These are phyloP conservation scores for Entomyzon cyanotis DNA, from an alignment of 2,113 vertebrate genomes.

Conservation along the genomic window DNA sequence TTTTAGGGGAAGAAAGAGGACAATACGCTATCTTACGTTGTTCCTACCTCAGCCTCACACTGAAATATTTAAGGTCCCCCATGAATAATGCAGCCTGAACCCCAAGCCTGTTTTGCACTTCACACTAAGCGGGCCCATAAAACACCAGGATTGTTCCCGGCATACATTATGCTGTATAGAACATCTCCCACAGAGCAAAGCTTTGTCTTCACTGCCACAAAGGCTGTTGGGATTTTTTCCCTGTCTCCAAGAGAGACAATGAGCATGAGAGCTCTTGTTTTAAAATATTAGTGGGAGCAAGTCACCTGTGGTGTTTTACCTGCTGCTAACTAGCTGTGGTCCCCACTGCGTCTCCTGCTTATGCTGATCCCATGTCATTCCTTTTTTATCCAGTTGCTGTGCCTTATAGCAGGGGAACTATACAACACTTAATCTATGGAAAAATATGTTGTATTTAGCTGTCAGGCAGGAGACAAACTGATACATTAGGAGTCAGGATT, in stretches of 20 bases:
- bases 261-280: not conserved
- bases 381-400: not conserved
- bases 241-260: not conserved
- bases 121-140: constrained; percentile 24
- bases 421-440: not conserved
- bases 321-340: not conserved
- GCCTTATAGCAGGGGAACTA: not conserved
- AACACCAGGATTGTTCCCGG: not conserved
- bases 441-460: not conserved
- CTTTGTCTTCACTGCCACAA: constrained; percentile 28
- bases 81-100: constrained; percentile 59
- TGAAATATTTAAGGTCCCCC: constrained; percentile 57
- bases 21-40: fast-evolving
- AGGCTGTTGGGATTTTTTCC: not conserved
- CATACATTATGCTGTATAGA: not conserved
- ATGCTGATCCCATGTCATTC: fast-evolving
- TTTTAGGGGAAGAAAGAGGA: not conserved
- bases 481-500: not conserved
- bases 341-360: fast-evolving
- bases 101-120: constrained; percentile 42
- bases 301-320: not conserved
- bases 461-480: not conserved
- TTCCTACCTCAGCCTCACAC: not conserved
- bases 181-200: not conserved
- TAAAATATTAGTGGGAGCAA: not conserved